Evolutionary conservation across 2,113 vertebrate genomes (phyloP).

Genomic region (Aspidoscelis tigris): DNA sequence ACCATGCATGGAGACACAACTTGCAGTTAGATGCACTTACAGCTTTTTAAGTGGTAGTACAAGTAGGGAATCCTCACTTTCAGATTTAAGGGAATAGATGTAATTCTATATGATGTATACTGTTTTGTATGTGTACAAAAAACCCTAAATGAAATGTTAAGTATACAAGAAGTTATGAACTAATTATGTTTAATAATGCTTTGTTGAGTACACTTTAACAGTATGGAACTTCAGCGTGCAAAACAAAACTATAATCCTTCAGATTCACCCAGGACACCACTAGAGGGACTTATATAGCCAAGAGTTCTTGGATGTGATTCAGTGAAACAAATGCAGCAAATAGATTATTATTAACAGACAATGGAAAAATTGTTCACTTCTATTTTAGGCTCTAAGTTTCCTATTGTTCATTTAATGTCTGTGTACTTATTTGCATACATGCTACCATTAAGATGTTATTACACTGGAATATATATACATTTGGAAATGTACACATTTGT

Average conservation of each 20-base stretch:
- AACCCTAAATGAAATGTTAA: neutral
- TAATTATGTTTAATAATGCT: neutral
- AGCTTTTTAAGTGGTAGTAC: too few species aligned
- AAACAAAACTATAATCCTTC: conserved; percentile 10
- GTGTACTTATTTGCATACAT: neutral
- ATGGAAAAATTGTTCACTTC: conserved; percentile 37
- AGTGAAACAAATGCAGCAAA: conserved; percentile 34
- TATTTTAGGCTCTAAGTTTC: conserved; percentile 13
- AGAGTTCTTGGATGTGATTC: conserved; percentile 61
- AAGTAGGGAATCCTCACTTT: too few species aligned
- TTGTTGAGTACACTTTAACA: conserved; percentile 35
- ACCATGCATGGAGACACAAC: too few species aligned
- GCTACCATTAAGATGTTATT: neutral
- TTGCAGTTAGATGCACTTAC: too few species aligned
- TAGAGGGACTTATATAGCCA: conserved; percentile 81
- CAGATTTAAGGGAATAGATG: too few species aligned
- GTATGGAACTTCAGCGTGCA: neutral
- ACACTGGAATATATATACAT: neutral
- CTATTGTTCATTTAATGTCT: neutral
- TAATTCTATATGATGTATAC: neutral
- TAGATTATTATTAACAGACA: conserved; percentile 51
- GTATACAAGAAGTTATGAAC: neutral
- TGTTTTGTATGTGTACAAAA: neutral
- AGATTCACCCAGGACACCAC: conserved; percentile 69
- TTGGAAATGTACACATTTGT: conserved; percentile 5